These are phyloP conservation scores for Fopius arisanus DNA, from an alignment of 1,140 invertebrate genomes.

Conservation along the genomic window DNA sequence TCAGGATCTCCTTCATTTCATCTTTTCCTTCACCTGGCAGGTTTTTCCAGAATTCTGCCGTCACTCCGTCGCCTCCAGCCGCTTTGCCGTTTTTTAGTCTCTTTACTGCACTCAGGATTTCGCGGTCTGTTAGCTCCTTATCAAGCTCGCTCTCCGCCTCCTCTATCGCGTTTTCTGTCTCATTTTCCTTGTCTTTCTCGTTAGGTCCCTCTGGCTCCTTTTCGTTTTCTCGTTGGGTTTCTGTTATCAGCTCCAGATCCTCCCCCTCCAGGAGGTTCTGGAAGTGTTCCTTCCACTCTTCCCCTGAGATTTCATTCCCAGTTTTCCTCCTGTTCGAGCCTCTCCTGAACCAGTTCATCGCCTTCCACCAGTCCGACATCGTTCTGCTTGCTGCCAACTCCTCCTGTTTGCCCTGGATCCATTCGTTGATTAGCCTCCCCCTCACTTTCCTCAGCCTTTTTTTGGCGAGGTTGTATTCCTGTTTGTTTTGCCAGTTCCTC, in stretches of 20 bases:
- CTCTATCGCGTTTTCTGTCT: background rate
- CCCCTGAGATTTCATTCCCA: too few relatives aligned
- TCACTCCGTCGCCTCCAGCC: too few relatives aligned
- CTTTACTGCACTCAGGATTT: too few relatives aligned
- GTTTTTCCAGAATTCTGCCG: background rate
- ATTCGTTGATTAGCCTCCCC: background rate
- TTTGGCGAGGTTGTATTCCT: background rate
- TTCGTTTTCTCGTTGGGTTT: background rate
- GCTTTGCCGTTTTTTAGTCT: too few relatives aligned
- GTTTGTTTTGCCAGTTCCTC: background rate
- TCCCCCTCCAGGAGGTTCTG: too few relatives aligned
- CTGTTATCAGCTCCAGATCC: too few relatives aligned
- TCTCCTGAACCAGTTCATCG: conserved; percentile 8
- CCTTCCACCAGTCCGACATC: background rate
- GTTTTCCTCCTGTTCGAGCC: background rate
- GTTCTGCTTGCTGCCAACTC: background rate
- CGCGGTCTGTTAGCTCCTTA: too few relatives aligned
- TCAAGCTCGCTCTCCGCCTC: background rate
- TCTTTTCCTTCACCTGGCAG: background rate
- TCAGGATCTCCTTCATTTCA: too few relatives aligned
- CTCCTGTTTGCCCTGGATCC: background rate
- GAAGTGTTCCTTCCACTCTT: too few relatives aligned
- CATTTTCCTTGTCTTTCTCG: background rate
- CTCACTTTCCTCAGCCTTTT: background rate
- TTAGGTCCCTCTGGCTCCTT: background rate